These are phyloP conservation scores for Antennarius maculatus DNA, from an alignment of 2,797 vertebrate species.

Conservation along the genomic window DNA sequence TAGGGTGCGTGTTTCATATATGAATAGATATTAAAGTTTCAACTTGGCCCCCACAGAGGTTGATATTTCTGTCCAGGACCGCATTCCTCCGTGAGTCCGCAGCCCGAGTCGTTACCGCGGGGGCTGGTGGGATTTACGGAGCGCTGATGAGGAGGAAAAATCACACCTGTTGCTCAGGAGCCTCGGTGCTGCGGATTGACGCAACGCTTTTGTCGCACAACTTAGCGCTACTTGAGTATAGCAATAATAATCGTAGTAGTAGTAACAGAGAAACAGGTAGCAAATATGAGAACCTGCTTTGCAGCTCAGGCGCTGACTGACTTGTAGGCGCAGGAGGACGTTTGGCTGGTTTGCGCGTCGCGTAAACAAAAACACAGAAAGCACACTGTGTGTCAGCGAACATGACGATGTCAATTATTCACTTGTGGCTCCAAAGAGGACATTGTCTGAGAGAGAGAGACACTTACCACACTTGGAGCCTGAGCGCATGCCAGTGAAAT, in stretches of 20 bases:
- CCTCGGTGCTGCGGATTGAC: background rate
- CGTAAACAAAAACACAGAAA: conserved; percentile 73
- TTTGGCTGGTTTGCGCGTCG: conserved; percentile 11
- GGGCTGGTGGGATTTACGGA: conserved; percentile 38
- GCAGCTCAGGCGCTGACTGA: conserved; percentile 45
- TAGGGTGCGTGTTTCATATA: background rate
- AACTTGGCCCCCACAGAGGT: conserved; percentile 4
- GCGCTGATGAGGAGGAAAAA: conserved; percentile 21
- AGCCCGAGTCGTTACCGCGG: conserved; percentile 26
- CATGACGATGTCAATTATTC: conserved; percentile 79
- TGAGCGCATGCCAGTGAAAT: conserved; percentile 54
- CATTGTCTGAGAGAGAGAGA: conserved; percentile 71
- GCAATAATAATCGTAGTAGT: background rate
- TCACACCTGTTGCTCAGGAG: conserved; percentile 68
- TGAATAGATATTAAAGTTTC: background rate
- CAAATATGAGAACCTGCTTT: conserved; percentile 62
- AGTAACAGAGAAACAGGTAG: conserved; percentile 23
- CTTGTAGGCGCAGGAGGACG: conserved; percentile 33
- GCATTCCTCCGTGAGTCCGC: conserved; percentile 64
- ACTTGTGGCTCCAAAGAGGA: conserved; percentile 64
- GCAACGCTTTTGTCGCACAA: background rate
- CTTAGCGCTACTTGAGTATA: background rate
- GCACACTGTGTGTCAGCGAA: conserved; percentile 68
- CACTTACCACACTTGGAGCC: conserved; percentile 64
- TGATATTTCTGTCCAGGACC: conserved; percentile 40